Conservation (phyloP, 1,140 invertebrate genomes). For the Drosophila funebris region DNA sequence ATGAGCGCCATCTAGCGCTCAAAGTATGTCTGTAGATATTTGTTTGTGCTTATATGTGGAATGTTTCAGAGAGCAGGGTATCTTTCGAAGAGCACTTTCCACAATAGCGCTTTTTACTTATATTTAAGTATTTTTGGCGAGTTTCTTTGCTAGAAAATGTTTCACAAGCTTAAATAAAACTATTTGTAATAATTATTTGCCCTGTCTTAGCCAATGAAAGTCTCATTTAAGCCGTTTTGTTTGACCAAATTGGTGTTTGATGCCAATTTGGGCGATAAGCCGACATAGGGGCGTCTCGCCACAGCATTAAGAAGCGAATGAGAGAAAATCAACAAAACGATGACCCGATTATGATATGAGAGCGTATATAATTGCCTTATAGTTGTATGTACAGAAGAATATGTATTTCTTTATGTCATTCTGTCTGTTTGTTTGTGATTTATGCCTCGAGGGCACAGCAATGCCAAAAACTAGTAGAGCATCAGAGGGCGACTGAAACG, state of each 20-base stretch:
- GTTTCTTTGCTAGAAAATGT: neutral
- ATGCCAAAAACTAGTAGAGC: slow-evolving; percentile 12
- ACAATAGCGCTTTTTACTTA: too few species aligned
- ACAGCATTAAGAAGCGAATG: slow-evolving; percentile 8
- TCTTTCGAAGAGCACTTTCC: too few species aligned
- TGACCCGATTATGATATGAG: slow-evolving; percentile 61
- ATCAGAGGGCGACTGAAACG: slow-evolving; percentile 5
- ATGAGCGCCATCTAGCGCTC: too few species aligned
- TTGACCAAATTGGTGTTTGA: slow-evolving; percentile 39
- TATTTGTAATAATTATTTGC: neutral
- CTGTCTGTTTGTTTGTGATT: slow-evolving; percentile 15
- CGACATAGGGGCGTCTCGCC: neutral
- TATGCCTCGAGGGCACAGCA: slow-evolving; percentile 16
- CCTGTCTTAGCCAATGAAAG: slow-evolving; percentile 29
- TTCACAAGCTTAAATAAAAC: neutral
- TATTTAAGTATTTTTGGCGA: neutral
- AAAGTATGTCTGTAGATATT: too few species aligned
- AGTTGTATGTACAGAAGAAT: slow-evolving; percentile 1
- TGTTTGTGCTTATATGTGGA: too few species aligned
- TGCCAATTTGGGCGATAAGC: slow-evolving; percentile 38
- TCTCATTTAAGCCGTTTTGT: slow-evolving; percentile 37
- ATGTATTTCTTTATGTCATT: neutral
- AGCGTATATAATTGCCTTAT: slow-evolving; percentile 32
- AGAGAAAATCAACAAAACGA: slow-evolving; percentile 33
- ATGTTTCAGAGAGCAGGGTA: too few species aligned